These are phyloP conservation scores for Psix sp. DNA, from an alignment of 1,140 invertebrate genomes.

Conservation along the genomic window DNA sequence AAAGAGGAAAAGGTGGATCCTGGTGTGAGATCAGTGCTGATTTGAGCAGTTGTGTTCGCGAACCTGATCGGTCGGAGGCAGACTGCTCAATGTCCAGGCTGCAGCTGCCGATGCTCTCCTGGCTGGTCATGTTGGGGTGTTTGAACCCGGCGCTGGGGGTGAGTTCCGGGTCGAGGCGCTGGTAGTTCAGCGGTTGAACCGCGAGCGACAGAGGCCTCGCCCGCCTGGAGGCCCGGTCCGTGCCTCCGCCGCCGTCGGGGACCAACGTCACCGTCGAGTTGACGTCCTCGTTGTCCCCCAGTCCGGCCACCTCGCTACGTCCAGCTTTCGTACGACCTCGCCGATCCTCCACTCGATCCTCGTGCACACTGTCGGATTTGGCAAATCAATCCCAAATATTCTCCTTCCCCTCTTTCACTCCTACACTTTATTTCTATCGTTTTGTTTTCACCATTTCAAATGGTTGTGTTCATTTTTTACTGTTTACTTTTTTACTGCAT, in stretches of 20 bases:
- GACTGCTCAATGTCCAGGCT: conserved; percentile 87
- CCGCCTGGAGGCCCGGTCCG: conserved; percentile 62
- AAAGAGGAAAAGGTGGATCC: not conserved
- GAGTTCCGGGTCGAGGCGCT: conserved; percentile 68
- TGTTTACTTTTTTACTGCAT: no score
- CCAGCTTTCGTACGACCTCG: conserved; percentile 50
- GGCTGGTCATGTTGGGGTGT: conserved; percentile 76
- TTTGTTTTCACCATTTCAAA: no score
- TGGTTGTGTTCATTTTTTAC: no score
- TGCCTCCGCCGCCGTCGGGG: conserved; percentile 60
- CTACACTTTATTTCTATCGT: not conserved
- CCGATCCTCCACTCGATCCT: conserved; percentile 65
- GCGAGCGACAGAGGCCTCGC: conserved; percentile 72
- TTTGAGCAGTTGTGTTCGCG: conserved; percentile 53
- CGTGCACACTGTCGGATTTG: conserved; percentile 75
- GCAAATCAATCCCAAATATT: no score
- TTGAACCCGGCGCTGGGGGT: conserved; percentile 38
- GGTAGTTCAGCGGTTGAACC: conserved; percentile 74
- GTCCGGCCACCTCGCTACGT: conserved; percentile 58
- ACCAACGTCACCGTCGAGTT: conserved; percentile 64
- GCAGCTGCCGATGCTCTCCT: conserved; percentile 86
- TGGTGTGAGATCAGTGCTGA: conserved; percentile 7
- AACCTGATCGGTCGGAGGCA: conserved; percentile 88
- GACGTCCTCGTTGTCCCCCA: conserved; percentile 56
- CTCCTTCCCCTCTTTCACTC: conserved; percentile 16